Evolutionary conservation across 2,113 vertebrate species (phyloP).

Genomic region (Chaetodon trifascialis): DNA sequence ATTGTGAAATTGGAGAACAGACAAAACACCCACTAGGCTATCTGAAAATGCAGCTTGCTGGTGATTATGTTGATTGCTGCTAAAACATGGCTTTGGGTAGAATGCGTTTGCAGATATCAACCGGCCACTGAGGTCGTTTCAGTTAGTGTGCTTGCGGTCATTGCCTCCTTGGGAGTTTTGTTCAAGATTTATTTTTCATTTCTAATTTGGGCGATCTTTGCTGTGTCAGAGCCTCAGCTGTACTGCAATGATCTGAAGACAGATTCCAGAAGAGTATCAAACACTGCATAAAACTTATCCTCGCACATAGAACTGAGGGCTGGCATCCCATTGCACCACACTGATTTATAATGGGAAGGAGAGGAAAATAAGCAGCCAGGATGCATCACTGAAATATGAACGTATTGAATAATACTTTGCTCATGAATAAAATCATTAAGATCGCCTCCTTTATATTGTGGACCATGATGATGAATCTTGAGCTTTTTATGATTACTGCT

Average conservation of each 20-base stretch:
- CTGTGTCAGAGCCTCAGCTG: constrained; percentile 52
- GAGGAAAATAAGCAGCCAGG: constrained; percentile 59
- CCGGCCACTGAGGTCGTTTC: constrained; percentile 20
- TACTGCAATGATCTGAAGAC: constrained; percentile 56
- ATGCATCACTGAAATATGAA: constrained; percentile 70
- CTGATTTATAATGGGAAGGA: constrained; percentile 75
- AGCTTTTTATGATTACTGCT: constrained; percentile 64
- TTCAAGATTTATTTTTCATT: constrained; percentile 53
- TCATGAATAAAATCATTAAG: constrained; percentile 81
- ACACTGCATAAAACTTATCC: constrained; percentile 54
- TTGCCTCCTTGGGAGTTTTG: not conserved
- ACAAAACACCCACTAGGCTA: constrained; percentile 20
- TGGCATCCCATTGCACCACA: constrained; percentile 59
- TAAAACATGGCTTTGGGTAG: constrained; percentile 35
- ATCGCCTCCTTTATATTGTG: constrained; percentile 64
- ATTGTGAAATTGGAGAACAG: constrained; percentile 41
- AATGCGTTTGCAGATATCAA: constrained; percentile 35
- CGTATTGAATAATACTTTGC: constrained; percentile 70
- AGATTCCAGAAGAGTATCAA: constrained; percentile 68
- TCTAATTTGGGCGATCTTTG: constrained; percentile 63
- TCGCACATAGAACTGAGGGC: constrained; percentile 59
- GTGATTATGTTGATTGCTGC: constrained; percentile 48
- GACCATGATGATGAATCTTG: constrained; percentile 50
- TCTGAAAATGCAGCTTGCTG: constrained; percentile 21
- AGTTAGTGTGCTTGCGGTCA: constrained; percentile 11